phyloP scores from a whole-genome alignment of 2,888 invertebrate genomes.

The Microchrysa polita region DNA sequence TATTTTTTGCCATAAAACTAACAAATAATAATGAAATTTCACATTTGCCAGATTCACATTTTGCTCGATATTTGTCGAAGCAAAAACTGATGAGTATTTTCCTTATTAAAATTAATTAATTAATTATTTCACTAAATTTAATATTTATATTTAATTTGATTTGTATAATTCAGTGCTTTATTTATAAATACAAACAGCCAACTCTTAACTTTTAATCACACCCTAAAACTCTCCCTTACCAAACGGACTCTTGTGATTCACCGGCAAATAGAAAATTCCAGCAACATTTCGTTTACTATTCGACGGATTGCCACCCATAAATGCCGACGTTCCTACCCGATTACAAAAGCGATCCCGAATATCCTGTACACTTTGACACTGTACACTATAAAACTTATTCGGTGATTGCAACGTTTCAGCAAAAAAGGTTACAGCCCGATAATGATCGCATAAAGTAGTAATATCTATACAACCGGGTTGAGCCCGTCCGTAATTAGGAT shows the following conservation, averaged over 20 bases:
- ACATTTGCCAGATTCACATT: too few species aligned
- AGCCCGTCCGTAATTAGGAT: slow-evolving; percentile 53
- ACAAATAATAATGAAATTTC: too few species aligned
- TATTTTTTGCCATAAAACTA: too few species aligned
- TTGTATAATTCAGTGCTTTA: too few species aligned
- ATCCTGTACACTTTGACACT: background rate
- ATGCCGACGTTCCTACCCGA: slow-evolving; percentile 41
- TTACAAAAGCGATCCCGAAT: background rate
- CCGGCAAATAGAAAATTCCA: slow-evolving; percentile 45
- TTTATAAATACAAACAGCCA: too few species aligned
- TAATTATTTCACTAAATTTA: too few species aligned
- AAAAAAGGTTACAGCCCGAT: slow-evolving; percentile 40
- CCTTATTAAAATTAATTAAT: too few species aligned
- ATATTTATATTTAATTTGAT: too few species aligned
- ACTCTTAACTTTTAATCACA: too few species aligned
- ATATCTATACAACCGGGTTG: slow-evolving; percentile 54
- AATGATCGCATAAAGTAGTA: slow-evolving; percentile 43
- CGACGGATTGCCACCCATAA: slow-evolving; percentile 34
- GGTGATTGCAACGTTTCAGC: slow-evolving; percentile 34
- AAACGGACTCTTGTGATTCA: slow-evolving; percentile 53
- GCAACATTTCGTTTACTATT: slow-evolving; percentile 50
- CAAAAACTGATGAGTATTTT: too few species aligned
- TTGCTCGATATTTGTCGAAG: too few species aligned
- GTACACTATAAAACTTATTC: background rate
- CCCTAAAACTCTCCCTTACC: slow-evolving; percentile 50